A percentile compares a stretch with the other conserved stretches of the same genome.
Conservation (phyloP, 2,113 vertebrate species). For the Kryptolebias marmoratus region DNA sequence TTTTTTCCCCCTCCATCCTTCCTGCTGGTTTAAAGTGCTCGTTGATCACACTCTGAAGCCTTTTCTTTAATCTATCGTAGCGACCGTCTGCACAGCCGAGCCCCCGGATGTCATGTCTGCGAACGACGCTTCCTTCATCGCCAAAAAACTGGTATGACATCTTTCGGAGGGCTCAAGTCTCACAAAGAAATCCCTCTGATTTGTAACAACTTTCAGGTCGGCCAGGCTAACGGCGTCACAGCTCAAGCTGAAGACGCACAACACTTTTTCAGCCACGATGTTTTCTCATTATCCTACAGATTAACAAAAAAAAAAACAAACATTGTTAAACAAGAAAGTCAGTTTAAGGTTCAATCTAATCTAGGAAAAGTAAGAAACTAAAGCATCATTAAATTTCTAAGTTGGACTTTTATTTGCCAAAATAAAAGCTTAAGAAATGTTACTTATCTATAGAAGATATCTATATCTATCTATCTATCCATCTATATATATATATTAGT, state of each 20-base stretch:
- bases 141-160: constrained; percentile 64
- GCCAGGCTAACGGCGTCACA: background rate
- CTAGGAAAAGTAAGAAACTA: too few relatives aligned
- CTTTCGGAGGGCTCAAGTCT: background rate
- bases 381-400: too few relatives aligned
- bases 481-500: too few relatives aligned
- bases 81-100: constrained; percentile 30
- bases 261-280: background rate
- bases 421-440: too few relatives aligned
- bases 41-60: background rate
- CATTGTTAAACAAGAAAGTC: too few relatives aligned
- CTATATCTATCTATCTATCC: too few relatives aligned
- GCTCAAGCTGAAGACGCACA: background rate
- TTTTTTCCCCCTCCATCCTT: background rate
- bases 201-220: background rate
- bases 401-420: too few relatives aligned
- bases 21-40: background rate
- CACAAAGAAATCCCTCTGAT: background rate
- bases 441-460: too few relatives aligned
- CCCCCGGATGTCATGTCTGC: background rate
- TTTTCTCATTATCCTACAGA: too few relatives aligned
- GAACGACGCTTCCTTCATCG: constrained; percentile 17
- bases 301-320: too few relatives aligned
- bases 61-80: background rate
- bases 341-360: too few relatives aligned